These are phyloP conservation scores for Andricus grossulariae DNA, from an alignment of 1,140 invertebrate genomes.

Conservation along the genomic window DNA sequence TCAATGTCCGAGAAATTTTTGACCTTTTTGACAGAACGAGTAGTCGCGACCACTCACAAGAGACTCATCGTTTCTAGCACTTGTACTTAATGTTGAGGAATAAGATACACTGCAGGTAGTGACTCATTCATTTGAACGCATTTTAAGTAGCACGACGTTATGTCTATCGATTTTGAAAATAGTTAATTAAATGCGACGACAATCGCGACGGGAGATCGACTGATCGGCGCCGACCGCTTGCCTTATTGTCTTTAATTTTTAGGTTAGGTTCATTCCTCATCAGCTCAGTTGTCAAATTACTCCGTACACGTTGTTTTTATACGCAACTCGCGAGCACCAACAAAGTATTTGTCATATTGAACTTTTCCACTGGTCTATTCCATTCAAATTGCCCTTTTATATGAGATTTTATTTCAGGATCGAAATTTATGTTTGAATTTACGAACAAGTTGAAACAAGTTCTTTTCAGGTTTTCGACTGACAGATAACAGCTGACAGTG, in stretches of 20 bases:
- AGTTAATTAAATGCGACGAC: conserved; percentile 9
- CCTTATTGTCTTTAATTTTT: neutral
- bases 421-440: too few relatives aligned
- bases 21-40: neutral
- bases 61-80: neutral
- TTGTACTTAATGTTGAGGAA: neutral
- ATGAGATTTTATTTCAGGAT: too few relatives aligned
- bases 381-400: too few relatives aligned
- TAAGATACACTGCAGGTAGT: neutral
- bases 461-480: too few relatives aligned
- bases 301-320: neutral
- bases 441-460: too few relatives aligned
- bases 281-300: neutral
- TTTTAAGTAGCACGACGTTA: neutral
- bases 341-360: too few relatives aligned
- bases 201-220: conserved; percentile 23
- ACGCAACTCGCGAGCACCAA: neutral
- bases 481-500: too few relatives aligned
- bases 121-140: conserved; percentile 3
- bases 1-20: conserved; percentile 28
- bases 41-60: neutral
- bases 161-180: conserved; percentile 14
- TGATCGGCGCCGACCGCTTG: conserved; percentile 14
- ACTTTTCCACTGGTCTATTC: too few relatives aligned
- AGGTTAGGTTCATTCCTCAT: conserved; percentile 9